Conservation (phyloP, 2,113 vertebrate genomes). For the Sebastes schlegelii region DNA sequence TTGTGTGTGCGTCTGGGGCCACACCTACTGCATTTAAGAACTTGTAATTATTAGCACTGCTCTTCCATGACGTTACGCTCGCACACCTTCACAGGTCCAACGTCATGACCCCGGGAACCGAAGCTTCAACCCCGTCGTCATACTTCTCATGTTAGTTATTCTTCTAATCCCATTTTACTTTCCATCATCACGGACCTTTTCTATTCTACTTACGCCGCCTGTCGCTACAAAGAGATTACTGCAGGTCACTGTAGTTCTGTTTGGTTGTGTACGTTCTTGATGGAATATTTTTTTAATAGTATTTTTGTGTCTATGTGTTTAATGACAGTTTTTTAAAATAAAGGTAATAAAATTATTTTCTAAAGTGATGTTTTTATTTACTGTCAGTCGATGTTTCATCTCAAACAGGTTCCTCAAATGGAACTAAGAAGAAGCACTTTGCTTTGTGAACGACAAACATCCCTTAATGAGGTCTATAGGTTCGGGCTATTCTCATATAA, state of each 20-base stretch:
- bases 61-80: neutral
- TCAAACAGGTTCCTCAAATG: neutral
- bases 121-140: slow-evolving; percentile 31
- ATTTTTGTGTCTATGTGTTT: slow-evolving; percentile 53
- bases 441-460: neutral
- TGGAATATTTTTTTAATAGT: slow-evolving; percentile 56
- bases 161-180: slow-evolving; percentile 9
- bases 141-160: slow-evolving; percentile 17
- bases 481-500: neutral
- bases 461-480: too few relatives aligned
- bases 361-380: slow-evolving; percentile 24
- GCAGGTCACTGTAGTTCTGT: slow-evolving; percentile 47
- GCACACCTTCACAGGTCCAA: neutral
- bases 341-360: slow-evolving; percentile 74
- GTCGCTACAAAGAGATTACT: slow-evolving; percentile 24
- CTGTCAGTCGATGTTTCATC: neutral
- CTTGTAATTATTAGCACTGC: slow-evolving; percentile 45
- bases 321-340: slow-evolving; percentile 60
- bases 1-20: slow-evolving; percentile 37
- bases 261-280: slow-evolving; percentile 38
- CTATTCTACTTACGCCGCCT: slow-evolving; percentile 37
- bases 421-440: too few relatives aligned
- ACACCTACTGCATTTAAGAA: slow-evolving; percentile 26
- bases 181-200: slow-evolving; percentile 20
- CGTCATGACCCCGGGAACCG: neutral